Evolutionary conservation across 2,888 invertebrate genomes (phyloP).

Genomic region (Brachyopa scutellaris): DNA sequence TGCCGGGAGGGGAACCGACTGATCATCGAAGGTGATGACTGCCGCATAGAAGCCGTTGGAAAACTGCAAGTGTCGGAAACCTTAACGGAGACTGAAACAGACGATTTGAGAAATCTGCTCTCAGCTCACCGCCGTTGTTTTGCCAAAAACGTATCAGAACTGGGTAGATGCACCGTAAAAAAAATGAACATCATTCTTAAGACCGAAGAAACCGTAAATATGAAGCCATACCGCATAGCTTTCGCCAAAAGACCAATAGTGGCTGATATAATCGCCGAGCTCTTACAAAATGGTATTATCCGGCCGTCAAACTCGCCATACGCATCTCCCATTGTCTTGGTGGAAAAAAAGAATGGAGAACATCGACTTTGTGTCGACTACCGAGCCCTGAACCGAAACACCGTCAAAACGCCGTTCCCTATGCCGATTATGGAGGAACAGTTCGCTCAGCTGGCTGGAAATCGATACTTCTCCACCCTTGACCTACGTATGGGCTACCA

Average conservation of each 20-base stretch:
- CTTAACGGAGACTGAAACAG: neutral
- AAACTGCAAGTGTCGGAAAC: neutral
- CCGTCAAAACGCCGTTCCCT: too few relatives aligned
- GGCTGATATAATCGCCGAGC: slow-evolving; percentile 28
- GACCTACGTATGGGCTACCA: too few relatives aligned
- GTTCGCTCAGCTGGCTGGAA: too few relatives aligned
- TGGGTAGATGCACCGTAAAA: slow-evolving; percentile 40
- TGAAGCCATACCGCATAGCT: slow-evolving; percentile 62
- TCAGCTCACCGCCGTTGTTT: slow-evolving; percentile 19
- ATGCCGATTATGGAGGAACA: too few relatives aligned
- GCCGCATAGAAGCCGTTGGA: slow-evolving; percentile 14
- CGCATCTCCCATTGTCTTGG: too few relatives aligned
- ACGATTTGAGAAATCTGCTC: neutral
- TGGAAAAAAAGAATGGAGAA: too few relatives aligned
- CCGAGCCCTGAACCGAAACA: too few relatives aligned
- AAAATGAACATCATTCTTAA: slow-evolving; percentile 57
- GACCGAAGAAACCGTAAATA: slow-evolving; percentile 7
- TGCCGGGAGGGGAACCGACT: slow-evolving; percentile 42
- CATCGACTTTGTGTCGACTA: too few relatives aligned
- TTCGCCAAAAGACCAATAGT: slow-evolving; percentile 64
- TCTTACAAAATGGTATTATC: slow-evolving; percentile 57
- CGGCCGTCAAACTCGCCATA: slow-evolving; percentile 58
- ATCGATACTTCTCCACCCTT: too few relatives aligned
- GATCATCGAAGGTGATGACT: slow-evolving; percentile 42
- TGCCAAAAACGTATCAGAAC: neutral